These are phyloP conservation scores for Lucifuga dentata DNA, from an alignment of 2,113 vertebrate genomes.

Conservation along the genomic window DNA sequence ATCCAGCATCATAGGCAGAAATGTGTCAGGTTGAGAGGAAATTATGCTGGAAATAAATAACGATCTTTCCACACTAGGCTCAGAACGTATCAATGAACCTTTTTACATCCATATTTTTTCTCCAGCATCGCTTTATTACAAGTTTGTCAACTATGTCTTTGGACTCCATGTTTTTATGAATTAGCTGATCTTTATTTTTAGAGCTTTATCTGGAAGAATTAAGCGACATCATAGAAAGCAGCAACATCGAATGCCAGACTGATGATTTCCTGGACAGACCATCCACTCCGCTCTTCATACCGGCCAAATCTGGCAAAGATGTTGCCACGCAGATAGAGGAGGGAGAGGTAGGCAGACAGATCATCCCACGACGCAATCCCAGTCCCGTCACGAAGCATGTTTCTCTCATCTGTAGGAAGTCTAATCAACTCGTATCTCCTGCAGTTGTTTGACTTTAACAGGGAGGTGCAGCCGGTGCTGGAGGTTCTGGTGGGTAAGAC, in stretches of 20 bases:
- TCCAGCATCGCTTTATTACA: background rate
- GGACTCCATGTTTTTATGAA: background rate
- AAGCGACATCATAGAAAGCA: conserved; percentile 81
- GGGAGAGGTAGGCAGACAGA: conserved; percentile 90
- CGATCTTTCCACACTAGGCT: no score
- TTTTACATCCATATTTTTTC: no score
- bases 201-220: conserved; percentile 95
- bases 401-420: no score
- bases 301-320: conserved; percentile 91
- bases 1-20: no score
- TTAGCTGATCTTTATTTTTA: conserved; percentile 69
- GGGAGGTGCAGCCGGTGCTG: conserved; percentile 90
- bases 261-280: conserved; percentile 92
- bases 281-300: conserved; percentile 91
- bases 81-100: no score
- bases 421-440: background rate
- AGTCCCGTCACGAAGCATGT: no score
- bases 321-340: conserved; percentile 90
- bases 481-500: conserved; percentile 94
- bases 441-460: conserved; percentile 96
- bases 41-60: no score
- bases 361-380: no score
- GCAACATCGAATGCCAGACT: conserved; percentile 90
- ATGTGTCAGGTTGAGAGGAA: no score
- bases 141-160: background rate